Conservation (phyloP, 2,797 vertebrate species). For the Pelobates cultripes region DNA sequence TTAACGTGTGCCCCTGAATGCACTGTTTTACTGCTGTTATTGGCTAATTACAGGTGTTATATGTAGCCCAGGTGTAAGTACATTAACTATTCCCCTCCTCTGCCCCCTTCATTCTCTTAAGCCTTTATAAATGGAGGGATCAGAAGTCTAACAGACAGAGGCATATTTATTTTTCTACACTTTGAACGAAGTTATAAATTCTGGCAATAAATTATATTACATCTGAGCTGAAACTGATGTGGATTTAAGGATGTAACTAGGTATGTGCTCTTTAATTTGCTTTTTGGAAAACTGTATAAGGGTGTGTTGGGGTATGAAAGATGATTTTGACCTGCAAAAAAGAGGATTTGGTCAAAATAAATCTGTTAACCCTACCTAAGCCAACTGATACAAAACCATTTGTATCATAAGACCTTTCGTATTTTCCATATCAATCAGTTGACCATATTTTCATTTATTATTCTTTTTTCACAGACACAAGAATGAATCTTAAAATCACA, state of each 20-base stretch:
- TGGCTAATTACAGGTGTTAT: not conserved
- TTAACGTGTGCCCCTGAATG: not conserved
- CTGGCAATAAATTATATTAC: not conserved
- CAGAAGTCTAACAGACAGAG: not conserved
- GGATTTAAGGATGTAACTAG: not conserved
- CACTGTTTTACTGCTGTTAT: not conserved
- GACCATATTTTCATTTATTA: no score
- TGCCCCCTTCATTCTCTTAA: not conserved
- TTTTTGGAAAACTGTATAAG: not conserved
- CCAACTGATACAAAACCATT: no score
- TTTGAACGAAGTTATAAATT: not conserved
- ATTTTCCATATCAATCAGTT: no score
- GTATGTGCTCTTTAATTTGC: not conserved
- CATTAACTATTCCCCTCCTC: not conserved
- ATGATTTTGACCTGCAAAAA: no score
- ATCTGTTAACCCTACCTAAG: no score
- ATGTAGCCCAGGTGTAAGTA: not conserved
- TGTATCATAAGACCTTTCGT: no score
- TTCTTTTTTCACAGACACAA: not conserved
- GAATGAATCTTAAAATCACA: constrained; percentile 26
- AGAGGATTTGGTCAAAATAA: no score
- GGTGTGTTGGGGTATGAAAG: no score
- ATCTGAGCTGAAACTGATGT: not conserved
- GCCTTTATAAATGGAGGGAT: not conserved
- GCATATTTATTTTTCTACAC: not conserved